A percentile compares a stretch with the other conserved stretches of the same genome.
Conservation (phyloP, 2,888 invertebrate species). For the Eristalis intricaria region DNA sequence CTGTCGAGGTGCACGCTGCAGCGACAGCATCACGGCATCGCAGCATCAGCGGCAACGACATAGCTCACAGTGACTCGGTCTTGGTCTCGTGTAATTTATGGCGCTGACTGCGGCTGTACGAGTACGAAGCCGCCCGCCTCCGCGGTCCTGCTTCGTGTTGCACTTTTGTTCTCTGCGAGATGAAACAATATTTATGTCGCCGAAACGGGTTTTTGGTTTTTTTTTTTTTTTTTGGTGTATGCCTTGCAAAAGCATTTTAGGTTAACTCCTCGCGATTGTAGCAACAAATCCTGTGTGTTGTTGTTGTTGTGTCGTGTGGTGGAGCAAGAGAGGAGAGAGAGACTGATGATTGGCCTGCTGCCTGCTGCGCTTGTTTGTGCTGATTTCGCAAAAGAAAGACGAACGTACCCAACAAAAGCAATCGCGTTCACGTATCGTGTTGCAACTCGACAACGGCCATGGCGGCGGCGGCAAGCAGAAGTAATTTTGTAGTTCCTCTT, state of each 20-base stretch:
- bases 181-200: slow-evolving; percentile 71
- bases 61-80: slow-evolving; percentile 65
- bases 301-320: slow-evolving; percentile 25
- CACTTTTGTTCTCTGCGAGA: slow-evolving; percentile 56
- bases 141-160: slow-evolving; percentile 6
- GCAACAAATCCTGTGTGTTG: slow-evolving; percentile 44
- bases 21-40: slow-evolving; percentile 5
- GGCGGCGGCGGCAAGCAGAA: slow-evolving; percentile 35
- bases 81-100: slow-evolving; percentile 71
- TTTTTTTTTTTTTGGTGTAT: slow-evolving; percentile 31
- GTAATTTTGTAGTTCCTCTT: slow-evolving; percentile 21
- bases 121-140: not conserved
- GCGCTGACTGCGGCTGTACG: slow-evolving; percentile 45
- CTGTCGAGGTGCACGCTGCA: slow-evolving; percentile 36
- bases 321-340: slow-evolving; percentile 37
- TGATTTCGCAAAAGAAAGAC: slow-evolving; percentile 58
- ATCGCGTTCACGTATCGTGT: slow-evolving; percentile 71
- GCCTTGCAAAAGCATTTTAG: slow-evolving; percentile 57
- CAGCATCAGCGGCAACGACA: slow-evolving; percentile 47
- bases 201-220: slow-evolving; percentile 67
- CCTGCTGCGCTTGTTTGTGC: slow-evolving; percentile 64
- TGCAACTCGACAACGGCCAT: slow-evolving; percentile 47
- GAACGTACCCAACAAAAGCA: slow-evolving; percentile 38
- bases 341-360: slow-evolving; percentile 38
- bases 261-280: slow-evolving; percentile 53